Evolutionary conservation across 1,140 invertebrate genomes (phyloP).

Genomic region (Lepidurus arcticus): DNA sequence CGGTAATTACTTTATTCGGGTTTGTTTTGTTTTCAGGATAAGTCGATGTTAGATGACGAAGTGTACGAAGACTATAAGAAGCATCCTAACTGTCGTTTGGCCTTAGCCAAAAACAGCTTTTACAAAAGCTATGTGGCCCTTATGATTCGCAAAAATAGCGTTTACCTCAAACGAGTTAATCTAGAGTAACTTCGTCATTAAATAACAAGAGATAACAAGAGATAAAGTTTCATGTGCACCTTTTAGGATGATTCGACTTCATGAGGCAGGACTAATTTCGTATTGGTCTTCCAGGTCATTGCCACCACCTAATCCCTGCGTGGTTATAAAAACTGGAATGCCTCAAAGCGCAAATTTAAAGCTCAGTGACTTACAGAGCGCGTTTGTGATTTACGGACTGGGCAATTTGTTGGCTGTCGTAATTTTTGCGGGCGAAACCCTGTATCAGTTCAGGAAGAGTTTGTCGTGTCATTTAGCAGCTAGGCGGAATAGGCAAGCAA

Average conservation of each 20-base stretch:
- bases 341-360: constrained; percentile 13
- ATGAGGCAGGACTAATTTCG: background rate
- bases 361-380: background rate
- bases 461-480: background rate
- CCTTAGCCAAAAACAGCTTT: background rate
- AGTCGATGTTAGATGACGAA: constrained; percentile 2
- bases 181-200: background rate
- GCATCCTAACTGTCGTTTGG: background rate
- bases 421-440: background rate
- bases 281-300: background rate
- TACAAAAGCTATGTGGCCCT: background rate
- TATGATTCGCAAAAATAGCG: background rate
- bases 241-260: background rate
- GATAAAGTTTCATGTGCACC: background rate
- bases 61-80: background rate
- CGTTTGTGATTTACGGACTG: background rate
- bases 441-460: background rate
- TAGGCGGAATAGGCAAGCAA: background rate
- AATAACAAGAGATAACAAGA: background rate
- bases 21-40: background rate
- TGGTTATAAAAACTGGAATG: background rate
- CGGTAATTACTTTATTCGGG: background rate
- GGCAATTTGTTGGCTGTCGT: background rate
- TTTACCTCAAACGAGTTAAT: background rate
- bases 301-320: background rate